These are phyloP conservation scores for Myrmophylax atrothorax DNA, from an alignment of 2,113 vertebrate genomes.

Conservation along the genomic window DNA sequence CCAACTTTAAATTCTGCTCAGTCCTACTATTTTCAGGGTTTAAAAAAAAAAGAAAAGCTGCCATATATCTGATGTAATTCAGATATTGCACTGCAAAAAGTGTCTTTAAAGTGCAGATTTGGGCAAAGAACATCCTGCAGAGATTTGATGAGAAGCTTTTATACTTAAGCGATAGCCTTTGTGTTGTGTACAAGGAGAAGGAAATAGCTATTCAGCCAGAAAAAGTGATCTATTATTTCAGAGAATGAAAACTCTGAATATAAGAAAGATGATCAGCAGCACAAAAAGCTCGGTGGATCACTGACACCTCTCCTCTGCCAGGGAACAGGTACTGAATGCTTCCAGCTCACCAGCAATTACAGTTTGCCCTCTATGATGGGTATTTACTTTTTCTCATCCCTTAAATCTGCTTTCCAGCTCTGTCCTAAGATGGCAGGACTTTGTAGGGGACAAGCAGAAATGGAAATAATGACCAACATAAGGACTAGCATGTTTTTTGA, in stretches of 20 bases:
- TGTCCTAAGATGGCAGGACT: neutral
- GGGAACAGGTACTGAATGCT: accelerated
- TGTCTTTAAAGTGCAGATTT: conserved; percentile 5
- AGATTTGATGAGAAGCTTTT: conserved; percentile 51
- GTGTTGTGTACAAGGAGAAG: neutral
- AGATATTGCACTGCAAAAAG: neutral
- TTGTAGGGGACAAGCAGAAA: neutral
- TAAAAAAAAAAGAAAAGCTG: neutral
- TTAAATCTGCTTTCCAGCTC: neutral
- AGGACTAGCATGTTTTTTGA: neutral
- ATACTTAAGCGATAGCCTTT: neutral
- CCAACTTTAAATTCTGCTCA: neutral
- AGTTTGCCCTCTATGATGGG: neutral
- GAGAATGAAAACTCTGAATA: neutral
- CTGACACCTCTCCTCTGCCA: neutral
- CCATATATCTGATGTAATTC: neutral
- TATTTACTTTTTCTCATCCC: neutral
- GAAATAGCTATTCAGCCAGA: conserved; percentile 16
- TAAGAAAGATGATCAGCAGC: neutral
- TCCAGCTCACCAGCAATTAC: neutral
- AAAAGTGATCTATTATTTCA: conserved; percentile 17
- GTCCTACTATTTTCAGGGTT: neutral
- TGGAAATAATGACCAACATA: neutral
- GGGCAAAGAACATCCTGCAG: conserved; percentile 2
- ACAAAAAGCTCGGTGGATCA: neutral